These are phyloP conservation scores for Apis cerana DNA, from an alignment of 1,140 invertebrate genomes.

Conservation along the genomic window DNA sequence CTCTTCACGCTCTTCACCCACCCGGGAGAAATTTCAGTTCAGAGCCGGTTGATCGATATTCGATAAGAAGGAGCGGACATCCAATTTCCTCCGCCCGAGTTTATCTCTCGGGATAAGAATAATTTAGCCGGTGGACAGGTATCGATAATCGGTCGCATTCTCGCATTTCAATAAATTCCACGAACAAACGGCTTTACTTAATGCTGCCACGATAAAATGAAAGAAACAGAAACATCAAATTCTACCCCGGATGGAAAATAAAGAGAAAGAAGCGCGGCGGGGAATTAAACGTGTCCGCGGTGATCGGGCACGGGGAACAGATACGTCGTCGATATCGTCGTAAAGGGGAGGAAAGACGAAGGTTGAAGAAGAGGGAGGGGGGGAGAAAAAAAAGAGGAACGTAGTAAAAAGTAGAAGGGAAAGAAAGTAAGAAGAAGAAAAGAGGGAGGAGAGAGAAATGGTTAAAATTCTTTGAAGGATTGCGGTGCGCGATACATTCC, in stretches of 20 bases:
- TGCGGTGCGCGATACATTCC: slow-evolving; percentile 45
- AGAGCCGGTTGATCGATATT: background rate
- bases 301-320: slow-evolving; percentile 33
- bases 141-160: background rate
- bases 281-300: slow-evolving; percentile 45
- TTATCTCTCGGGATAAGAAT: slow-evolving; percentile 2
- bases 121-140: background rate
- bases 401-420: background rate
- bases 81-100: background rate
- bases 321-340: slow-evolving; percentile 48
- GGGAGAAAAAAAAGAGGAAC: background rate
- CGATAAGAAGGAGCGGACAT: background rate
- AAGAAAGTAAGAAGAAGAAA: background rate
- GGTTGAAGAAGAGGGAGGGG: background rate
- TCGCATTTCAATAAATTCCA: slow-evolving; percentile 29
- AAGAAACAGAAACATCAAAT: slow-evolving; percentile 40
- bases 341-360: background rate
- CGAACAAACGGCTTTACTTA: slow-evolving; percentile 17
- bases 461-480: slow-evolving; percentile 51
- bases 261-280: background rate
- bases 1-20: background rate
- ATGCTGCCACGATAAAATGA: slow-evolving; percentile 13
- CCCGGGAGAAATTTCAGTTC: background rate
- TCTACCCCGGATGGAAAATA: slow-evolving; percentile 19
- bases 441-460: slow-evolving; percentile 35